A percentile compares a stretch with the other conserved stretches of the same genome.
Evolutionary conservation across 2,113 vertebrate species (phyloP).

Genomic region (Nipponia nippon): DNA sequence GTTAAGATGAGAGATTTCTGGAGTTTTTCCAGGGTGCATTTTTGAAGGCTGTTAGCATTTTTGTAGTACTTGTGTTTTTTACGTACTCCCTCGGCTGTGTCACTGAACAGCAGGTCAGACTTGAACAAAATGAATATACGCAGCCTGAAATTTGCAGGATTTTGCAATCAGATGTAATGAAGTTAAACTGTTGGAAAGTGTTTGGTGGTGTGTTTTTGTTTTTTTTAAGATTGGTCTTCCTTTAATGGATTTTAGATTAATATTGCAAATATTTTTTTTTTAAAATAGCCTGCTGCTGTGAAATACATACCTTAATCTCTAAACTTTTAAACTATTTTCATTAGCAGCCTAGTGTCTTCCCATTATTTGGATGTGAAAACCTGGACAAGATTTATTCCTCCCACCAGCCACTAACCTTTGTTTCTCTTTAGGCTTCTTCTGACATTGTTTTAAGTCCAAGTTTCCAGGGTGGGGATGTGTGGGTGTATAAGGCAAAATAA

Average conservation of each 20-base stretch:
- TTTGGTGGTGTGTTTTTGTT: too few relatives aligned
- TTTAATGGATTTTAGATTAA: neutral
- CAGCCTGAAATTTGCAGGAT: neutral
- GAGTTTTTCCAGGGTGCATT: neutral
- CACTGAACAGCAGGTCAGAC: neutral
- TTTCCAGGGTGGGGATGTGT: neutral
- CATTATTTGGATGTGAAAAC: neutral
- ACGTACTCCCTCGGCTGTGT: neutral
- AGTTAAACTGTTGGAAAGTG: neutral
- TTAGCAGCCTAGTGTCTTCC: neutral
- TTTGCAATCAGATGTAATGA: neutral
- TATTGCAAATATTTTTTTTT: neutral
- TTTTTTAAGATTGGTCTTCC: neutral
- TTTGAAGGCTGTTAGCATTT: neutral
- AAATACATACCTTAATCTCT: neutral
- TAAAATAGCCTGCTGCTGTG: neutral
- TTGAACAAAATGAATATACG: neutral
- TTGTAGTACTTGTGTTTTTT: neutral
- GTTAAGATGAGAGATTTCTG: neutral
- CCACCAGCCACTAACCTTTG: accelerated
- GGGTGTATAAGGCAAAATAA: neutral
- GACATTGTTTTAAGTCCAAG: neutral
- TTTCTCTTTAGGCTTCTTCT: neutral
- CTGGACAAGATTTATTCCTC: neutral
- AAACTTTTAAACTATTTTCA: neutral